Evolutionary conservation across 2,888 invertebrate species (phyloP), one percentile per base, ranked within the genome.

Genomic region (Cepaea hortensis): DNA sequence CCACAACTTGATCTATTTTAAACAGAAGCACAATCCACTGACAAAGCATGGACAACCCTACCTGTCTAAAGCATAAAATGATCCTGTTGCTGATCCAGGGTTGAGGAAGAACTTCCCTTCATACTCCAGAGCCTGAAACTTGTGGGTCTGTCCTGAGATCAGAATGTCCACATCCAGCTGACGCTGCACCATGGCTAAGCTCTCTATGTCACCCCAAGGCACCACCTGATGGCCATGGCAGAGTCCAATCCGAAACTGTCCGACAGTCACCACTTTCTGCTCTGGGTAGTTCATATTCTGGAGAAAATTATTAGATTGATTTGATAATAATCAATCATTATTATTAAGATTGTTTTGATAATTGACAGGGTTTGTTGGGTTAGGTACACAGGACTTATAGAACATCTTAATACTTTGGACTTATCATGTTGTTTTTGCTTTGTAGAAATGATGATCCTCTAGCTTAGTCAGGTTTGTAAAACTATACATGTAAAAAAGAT

Each of bases 51-150:
- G 61, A 35, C 15, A 77, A 23, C 81, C 96, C 95, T 96, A 98
- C 97, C 97, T 97, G 93, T 97, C 98, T 89, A 98, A 95, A 62
- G 98, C 97, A 95, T 97, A 98, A 93, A 98, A 99, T 7, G 99
- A 98, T 18, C 99, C 99, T 55, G 99, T 99, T 3, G 99, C 99
- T 6, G 99, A 98, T 13, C 99, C 99, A 6, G 99, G 99, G 95
- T 99, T 99, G 85, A 99, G 98, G 94, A 98, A 99, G 95, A 99
- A 99, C 95, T 98, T 98, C 93, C 98, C 98, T 94, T 99, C 99
- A 95, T 98, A 98, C 94, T 99, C 99, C 91, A 98, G 98, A 0
- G 99, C 99, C 93, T 98, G 98, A 95, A 99, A 99, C 92, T 98
- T 97, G 95, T 99, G 99, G 0, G 99, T 99, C 94, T 99, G 99